These are phyloP conservation scores for Artibeus lituratus DNA, from an alignment of 2,797 vertebrate species.

Conservation along the genomic window DNA sequence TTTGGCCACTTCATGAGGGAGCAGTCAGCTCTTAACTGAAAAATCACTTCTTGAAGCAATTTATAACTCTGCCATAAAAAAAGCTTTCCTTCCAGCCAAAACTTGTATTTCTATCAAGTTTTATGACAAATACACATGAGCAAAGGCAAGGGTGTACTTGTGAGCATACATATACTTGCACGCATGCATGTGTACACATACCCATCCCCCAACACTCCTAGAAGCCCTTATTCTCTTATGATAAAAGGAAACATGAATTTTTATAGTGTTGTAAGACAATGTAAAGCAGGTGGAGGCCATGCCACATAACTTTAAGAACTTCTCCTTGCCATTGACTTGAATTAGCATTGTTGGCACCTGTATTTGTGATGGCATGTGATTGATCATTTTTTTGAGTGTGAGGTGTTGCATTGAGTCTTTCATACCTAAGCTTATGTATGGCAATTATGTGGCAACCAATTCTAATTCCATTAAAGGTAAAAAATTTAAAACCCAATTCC, in stretches of 20 bases:
- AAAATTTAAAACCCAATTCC: background rate
- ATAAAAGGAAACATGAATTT: background rate
- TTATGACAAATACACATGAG: constrained; percentile 51
- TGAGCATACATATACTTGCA: background rate
- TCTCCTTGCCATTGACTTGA: background rate
- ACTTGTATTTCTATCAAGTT: constrained; percentile 77
- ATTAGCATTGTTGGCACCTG: background rate
- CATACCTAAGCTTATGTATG: background rate
- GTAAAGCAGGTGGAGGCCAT: background rate
- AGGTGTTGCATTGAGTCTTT: background rate
- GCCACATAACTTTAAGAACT: background rate
- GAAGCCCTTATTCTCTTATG: background rate
- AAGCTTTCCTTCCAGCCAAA: constrained; percentile 72
- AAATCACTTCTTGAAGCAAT: constrained; percentile 70
- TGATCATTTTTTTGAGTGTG: background rate
- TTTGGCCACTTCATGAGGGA: constrained; percentile 33
- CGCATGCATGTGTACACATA: background rate
- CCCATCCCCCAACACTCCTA: background rate
- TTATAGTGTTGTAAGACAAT: background rate
- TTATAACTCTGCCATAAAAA: constrained; percentile 74
- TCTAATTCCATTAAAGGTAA: background rate
- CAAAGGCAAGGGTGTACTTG: background rate
- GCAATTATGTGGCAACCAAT: background rate
- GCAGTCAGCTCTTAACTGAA: constrained; percentile 69
- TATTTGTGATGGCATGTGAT: background rate